phyloP scores from a whole-genome alignment of 2,888 invertebrate species.

The Tricholauxania praeusta region DNA sequence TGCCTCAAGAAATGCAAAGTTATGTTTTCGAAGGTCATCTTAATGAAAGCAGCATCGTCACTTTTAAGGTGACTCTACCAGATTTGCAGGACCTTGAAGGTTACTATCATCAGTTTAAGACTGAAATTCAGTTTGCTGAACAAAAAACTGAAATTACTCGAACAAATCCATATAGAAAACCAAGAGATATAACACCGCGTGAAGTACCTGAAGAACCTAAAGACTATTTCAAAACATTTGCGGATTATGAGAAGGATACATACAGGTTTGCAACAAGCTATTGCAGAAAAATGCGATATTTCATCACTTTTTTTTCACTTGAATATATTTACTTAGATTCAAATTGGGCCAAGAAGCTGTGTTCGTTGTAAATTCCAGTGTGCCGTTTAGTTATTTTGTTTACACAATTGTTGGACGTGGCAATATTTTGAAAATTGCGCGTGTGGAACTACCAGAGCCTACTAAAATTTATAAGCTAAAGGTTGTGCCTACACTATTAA shows the following conservation, averaged over 20 bases:
- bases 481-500: conserved; percentile 79
- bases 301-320: conserved; percentile 64
- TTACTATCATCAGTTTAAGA: conserved; percentile 50
- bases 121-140: conserved; percentile 52
- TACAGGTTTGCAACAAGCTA: conserved; percentile 49
- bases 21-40: conserved; percentile 64
- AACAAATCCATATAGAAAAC: conserved; percentile 53
- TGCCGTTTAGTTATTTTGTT: conserved; percentile 78
- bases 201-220: conserved; percentile 48
- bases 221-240: conserved; percentile 52
- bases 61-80: conserved; percentile 75
- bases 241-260: conserved; percentile 46
- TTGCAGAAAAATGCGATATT: not conserved
- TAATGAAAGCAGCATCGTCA: conserved; percentile 75
- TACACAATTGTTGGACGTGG: conserved; percentile 88
- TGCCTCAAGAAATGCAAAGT: conserved; percentile 65
- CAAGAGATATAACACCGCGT: conserved; percentile 49
- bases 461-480: conserved; percentile 72
- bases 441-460: conserved; percentile 71
- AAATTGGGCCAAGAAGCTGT: conserved; percentile 75
- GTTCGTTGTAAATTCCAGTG: conserved; percentile 81
- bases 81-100: conserved; percentile 61
- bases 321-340: conserved; percentile 56
- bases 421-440: conserved; percentile 82
- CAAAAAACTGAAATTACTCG: conserved; percentile 51